phyloP scores from a whole-genome alignment of 2,888 invertebrate genomes.

The Nesidiocoris tenuis region DNA sequence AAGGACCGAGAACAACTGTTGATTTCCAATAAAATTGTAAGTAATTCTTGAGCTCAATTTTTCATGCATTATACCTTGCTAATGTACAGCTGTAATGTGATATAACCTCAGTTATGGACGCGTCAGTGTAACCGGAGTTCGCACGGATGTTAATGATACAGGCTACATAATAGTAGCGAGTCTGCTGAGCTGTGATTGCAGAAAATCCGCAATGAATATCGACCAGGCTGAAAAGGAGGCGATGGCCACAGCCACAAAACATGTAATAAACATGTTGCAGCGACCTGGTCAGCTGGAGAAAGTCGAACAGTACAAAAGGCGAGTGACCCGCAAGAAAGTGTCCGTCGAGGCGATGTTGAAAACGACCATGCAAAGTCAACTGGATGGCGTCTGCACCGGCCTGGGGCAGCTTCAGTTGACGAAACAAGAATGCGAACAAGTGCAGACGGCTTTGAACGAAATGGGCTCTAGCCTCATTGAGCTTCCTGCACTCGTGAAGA shows the following conservation, averaged over 20 bases:
- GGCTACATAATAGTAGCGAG: no score
- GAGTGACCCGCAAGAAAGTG: conserved; percentile 75
- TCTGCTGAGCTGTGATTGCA: no score
- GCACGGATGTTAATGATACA: no score
- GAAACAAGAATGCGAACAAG: conserved; percentile 72
- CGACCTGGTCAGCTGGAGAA: conserved; percentile 94
- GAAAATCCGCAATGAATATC: conserved; percentile 44
- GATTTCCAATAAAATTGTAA: no score
- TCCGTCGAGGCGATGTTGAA: conserved; percentile 93
- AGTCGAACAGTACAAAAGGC: conserved; percentile 74
- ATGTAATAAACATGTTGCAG: conserved; percentile 89
- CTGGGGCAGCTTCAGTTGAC: conserved; percentile 85
- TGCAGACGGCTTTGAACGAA: conserved; percentile 55
- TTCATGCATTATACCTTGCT: no score
- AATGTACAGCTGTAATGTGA: no score
- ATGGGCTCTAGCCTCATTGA: conserved; percentile 72
- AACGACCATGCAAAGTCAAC: conserved; percentile 97
- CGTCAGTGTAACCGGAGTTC: no score
- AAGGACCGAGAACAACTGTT: no score
- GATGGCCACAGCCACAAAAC: conserved; percentile 73
- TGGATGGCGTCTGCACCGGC: conserved; percentile 94
- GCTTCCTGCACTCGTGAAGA: conserved; percentile 76
- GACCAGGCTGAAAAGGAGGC: conserved; percentile 66
- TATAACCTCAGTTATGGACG: no score
- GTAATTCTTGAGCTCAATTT: no score